A percentile compares a stretch with the other conserved stretches of the same genome.
phyloP scores from a whole-genome alignment of 2,797 vertebrate genomes.

The Aratinga solstitialis region DNA sequence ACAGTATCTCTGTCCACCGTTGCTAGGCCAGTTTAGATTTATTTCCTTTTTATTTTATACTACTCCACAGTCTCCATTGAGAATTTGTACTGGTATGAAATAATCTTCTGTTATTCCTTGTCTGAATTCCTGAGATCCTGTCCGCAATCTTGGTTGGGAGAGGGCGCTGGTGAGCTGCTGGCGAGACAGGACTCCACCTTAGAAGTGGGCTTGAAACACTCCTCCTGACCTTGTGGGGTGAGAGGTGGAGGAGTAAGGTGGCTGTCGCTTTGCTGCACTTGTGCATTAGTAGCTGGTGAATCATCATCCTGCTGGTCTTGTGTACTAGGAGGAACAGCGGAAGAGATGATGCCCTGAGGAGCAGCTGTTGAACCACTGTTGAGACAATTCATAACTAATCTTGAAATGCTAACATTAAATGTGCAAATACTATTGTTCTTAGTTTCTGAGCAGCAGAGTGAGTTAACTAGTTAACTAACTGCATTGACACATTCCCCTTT shows the following conservation, averaged over 20 bases:
- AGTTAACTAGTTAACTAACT: neutral
- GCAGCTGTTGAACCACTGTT: slow-evolving; percentile 44
- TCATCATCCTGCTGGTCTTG: slow-evolving; percentile 48
- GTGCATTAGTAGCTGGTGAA: slow-evolving; percentile 47
- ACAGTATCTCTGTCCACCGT: neutral
- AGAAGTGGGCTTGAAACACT: neutral
- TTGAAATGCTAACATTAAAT: neutral
- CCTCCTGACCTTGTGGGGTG: neutral
- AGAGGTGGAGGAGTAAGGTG: neutral
- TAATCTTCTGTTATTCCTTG: neutral
- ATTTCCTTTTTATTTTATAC: neutral
- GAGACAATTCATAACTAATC: slow-evolving; percentile 7
- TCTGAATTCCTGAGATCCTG: slow-evolving; percentile 29
- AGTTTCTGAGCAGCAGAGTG: neutral
- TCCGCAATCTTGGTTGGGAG: neutral
- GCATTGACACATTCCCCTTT: neutral
- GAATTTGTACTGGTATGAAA: neutral
- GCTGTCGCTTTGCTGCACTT: slow-evolving; percentile 9
- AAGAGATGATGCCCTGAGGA: slow-evolving; percentile 54
- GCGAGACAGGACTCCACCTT: neutral
- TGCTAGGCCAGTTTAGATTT: neutral
- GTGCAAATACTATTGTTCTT: neutral
- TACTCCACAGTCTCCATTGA: neutral
- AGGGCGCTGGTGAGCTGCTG: slow-evolving; percentile 11
- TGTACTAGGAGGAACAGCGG: neutral